Conservation (phyloP, 2,888 invertebrate species). For the Acrobasis consociella region DNA sequence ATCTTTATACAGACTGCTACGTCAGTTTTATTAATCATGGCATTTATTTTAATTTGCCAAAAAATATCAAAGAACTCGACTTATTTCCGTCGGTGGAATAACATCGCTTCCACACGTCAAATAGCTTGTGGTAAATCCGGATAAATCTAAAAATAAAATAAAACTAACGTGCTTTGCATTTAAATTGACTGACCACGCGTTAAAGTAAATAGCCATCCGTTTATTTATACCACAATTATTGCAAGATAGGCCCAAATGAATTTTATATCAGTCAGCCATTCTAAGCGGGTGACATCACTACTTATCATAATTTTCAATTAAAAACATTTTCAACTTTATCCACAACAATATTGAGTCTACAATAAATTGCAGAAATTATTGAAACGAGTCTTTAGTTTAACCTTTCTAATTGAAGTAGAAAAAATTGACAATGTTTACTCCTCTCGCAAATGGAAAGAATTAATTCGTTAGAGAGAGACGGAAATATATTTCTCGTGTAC, state of each 20-base stretch:
- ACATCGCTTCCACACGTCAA: neutral
- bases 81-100: conserved; percentile 6
- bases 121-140: neutral
- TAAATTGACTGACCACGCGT: conserved; percentile 1
- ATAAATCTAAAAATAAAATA: neutral
- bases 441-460: conserved; percentile 44
- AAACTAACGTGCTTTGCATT: neutral
- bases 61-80: neutral
- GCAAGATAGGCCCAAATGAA: conserved; percentile 26
- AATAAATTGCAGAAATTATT: conserved; percentile 32
- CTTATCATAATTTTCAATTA: conserved; percentile 15
- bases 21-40: too few species aligned
- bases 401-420: conserved; percentile 48
- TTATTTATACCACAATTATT: conserved; percentile 15
- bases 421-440: conserved; percentile 51
- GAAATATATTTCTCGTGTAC: conserved; percentile 45
- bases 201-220: conserved; percentile 7
- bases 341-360: conserved; percentile 42
- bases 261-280: conserved; percentile 56
- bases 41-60: too few species aligned
- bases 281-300: conserved; percentile 49
- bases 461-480: conserved; percentile 56
- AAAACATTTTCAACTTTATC: conserved; percentile 40
- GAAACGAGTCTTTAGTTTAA: conserved; percentile 53
- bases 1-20: too few species aligned